These are phyloP conservation scores for Chionis minor DNA, from an alignment of 2,113 vertebrate species.

Conservation along the genomic window DNA sequence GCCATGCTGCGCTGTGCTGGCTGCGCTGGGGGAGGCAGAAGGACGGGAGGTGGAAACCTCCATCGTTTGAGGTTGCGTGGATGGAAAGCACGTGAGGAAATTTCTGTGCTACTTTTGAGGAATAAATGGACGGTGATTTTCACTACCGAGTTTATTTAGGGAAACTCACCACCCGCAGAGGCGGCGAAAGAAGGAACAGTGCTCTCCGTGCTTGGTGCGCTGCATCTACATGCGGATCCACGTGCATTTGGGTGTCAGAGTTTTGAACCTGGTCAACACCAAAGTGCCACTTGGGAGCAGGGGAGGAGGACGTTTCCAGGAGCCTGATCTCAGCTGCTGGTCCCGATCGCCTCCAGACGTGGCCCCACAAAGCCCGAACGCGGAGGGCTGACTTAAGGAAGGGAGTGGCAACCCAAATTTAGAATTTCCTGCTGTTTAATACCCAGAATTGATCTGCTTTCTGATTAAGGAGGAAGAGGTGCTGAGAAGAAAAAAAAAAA, in stretches of 20 bases:
- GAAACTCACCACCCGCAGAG: not conserved
- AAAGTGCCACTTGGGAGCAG: not conserved
- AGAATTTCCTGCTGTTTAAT: constrained; percentile 62
- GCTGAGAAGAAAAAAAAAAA: not conserved
- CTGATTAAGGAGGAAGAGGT: constrained; percentile 58
- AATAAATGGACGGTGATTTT: not conserved
- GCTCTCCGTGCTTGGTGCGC: fast-evolving
- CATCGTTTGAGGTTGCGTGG: not conserved
- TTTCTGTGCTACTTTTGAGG: not conserved
- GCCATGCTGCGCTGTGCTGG: not conserved
- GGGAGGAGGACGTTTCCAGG: not conserved
- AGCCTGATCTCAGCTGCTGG: not conserved
- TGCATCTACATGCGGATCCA: fast-evolving
- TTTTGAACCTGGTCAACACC: not conserved
- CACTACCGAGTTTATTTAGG: not conserved
- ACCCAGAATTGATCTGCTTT: constrained; percentile 37
- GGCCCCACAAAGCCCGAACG: not conserved
- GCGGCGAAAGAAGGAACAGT: fast-evolving
- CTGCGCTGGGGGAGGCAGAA: not conserved
- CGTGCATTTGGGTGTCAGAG: fast-evolving
- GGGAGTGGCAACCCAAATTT: constrained; percentile 55
- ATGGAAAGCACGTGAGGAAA: not conserved
- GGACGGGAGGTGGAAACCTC: not conserved
- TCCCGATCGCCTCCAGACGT: not conserved
- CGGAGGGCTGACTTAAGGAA: not conserved